Percentiles rank a stretch among this genome's conserved stretches.
Conservation (phyloP, 2,888 invertebrate genomes). For the Proisotoma minuta region DNA sequence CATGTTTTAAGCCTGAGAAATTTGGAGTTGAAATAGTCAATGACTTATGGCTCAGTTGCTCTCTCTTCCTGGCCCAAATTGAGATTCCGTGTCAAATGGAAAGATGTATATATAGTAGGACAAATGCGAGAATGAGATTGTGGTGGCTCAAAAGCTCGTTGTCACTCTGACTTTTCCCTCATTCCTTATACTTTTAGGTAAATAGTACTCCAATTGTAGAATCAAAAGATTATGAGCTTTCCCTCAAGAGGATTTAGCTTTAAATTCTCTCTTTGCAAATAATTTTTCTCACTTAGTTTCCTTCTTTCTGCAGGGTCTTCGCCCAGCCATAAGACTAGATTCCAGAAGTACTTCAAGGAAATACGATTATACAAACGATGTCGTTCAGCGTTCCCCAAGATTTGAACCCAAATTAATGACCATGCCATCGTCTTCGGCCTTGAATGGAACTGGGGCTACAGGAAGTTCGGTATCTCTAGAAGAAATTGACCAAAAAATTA, state of each 20-base stretch:
- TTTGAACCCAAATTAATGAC: slow-evolving; percentile 50
- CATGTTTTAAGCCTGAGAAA: slow-evolving; percentile 4
- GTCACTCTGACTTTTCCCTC: too few species aligned
- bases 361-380: slow-evolving; percentile 49
- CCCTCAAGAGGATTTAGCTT: too few species aligned
- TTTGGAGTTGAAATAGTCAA: slow-evolving; percentile 4
- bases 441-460: slow-evolving; percentile 1
- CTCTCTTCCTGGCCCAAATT: slow-evolving; percentile 10
- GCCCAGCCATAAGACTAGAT: slow-evolving; percentile 61
- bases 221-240: too few species aligned
- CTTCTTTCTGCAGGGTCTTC: slow-evolving; percentile 52
- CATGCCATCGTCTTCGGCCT: not conserved
- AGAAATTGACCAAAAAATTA: slow-evolving; percentile 62
- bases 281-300: too few species aligned
- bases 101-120: too few species aligned
- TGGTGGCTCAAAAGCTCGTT: too few species aligned
- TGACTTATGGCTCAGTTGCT: not conserved
- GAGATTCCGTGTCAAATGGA: slow-evolving; percentile 46
- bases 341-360: slow-evolving; percentile 55
- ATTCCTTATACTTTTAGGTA: too few species aligned
- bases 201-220: too few species aligned
- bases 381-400: slow-evolving; percentile 54
- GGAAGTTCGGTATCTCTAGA: slow-evolving; percentile 42
- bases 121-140: too few species aligned
- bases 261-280: too few species aligned